Percentiles rank a stretch among this genome's conserved stretches.
phyloP scores from a whole-genome alignment of 1,140 invertebrate genomes.

The Latrodectus geometricus region DNA sequence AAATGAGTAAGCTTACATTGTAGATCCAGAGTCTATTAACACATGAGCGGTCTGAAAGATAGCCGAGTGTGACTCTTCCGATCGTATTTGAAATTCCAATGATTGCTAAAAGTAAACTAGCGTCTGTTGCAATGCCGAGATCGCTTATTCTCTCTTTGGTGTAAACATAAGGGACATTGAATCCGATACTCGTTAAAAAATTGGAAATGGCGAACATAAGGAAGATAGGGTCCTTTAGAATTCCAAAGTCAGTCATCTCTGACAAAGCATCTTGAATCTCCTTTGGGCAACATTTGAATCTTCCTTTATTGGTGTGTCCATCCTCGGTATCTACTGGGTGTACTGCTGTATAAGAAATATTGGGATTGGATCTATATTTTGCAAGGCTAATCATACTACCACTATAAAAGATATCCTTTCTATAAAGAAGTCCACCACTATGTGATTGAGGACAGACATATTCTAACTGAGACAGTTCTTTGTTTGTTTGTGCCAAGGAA shows the following conservation, averaged over 20 bases:
- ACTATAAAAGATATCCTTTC: slow-evolving; percentile 88
- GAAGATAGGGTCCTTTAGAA: slow-evolving; percentile 88
- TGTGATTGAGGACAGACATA: slow-evolving; percentile 15
- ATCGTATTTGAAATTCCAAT: slow-evolving; percentile 89
- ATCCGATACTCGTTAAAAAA: slow-evolving; percentile 95
- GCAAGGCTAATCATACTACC: slow-evolving; percentile 80
- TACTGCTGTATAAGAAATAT: slow-evolving; percentile 42
- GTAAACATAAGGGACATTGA: slow-evolving; percentile 93
- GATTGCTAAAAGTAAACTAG: slow-evolving; percentile 79
- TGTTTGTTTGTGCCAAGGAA: slow-evolving; percentile 57
- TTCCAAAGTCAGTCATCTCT: slow-evolving; percentile 86
- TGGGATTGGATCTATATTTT: slow-evolving; percentile 68
- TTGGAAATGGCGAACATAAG: slow-evolving; percentile 92
- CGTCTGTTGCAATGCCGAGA: slow-evolving; percentile 73
- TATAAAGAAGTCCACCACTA: slow-evolving; percentile 72
- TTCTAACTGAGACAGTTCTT: slow-evolving; percentile 45
- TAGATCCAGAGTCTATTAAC: slow-evolving; percentile 90
- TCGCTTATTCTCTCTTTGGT: slow-evolving; percentile 78
- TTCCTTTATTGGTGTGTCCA: not conserved
- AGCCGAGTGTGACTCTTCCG: slow-evolving; percentile 87
- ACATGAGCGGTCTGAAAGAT: slow-evolving; percentile 87
- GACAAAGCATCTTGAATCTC: slow-evolving; percentile 76
- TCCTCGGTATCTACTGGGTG: not conserved
- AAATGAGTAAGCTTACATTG: slow-evolving; percentile 85
- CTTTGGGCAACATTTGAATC: slow-evolving; percentile 65